Evolutionary conservation across 2,113 vertebrate species (phyloP), one percentile per base, ranked within the genome.

Genomic region (Seriola rivoliana): DNA sequence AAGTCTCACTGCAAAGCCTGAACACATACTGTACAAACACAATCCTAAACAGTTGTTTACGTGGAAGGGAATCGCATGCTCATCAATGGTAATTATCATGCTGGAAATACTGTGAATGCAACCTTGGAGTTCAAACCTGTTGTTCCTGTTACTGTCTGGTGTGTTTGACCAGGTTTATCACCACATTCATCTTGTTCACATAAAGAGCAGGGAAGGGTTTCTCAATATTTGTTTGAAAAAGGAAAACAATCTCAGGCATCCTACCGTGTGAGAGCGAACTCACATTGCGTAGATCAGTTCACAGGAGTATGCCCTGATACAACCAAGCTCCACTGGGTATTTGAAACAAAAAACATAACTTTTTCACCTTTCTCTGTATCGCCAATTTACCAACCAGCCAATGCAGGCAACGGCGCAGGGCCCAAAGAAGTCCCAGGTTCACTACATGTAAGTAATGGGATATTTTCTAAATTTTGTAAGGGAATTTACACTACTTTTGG

Each of bases 211-310:
- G 14, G 29, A 71, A 54, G 74, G 60, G 23, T 64, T 64, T 66
- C 10, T 42, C 7, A 10, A 69, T 62, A 46, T 91, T 88, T 92
- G 1, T 69, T 80, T 19, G 34, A 66, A 68, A 44, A 68, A 58
- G 3, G 8, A 65, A 81, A 52, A 75, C n/a, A 25, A 81, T 34
- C 57, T 19, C 42, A 36, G 34, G 57, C 25, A 48, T 23, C 48
- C 36, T 8, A 14, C 36, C 34, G 72, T 25, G 69, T 42, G 71
- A 72, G 69, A 81, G 32, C 11, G 16, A 44, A 63, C 34, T 34
- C 17, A 23, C 1, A 14, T 34, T 10, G 38, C 21, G 19, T 5
- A 34, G 60, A 80, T 81, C n/a, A 25, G 23, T 71, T 87, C 58
- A 68, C 40, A 42, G 52, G 63, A 68, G 25, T 9, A 8, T 10